A percentile compares a stretch with the other conserved stretches of the same genome.
These are phyloP conservation scores for Luehdorfia chinensis DNA, from an alignment of 1,140 invertebrate species.

Conservation along the genomic window DNA sequence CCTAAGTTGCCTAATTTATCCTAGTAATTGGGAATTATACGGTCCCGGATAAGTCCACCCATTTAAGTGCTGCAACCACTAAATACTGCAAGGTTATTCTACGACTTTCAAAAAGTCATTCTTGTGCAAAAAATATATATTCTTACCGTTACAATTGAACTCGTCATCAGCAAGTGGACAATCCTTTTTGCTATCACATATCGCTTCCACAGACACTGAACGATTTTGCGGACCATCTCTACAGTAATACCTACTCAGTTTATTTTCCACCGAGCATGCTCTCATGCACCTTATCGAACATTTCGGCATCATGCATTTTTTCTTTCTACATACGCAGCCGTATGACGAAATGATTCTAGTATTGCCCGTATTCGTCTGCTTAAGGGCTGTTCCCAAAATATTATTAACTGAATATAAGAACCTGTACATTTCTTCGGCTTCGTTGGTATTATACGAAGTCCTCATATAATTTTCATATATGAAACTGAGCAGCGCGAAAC, in stretches of 20 bases:
- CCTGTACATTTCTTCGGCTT: conserved; percentile 34
- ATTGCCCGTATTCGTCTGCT: conserved; percentile 46
- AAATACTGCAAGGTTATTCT: no score
- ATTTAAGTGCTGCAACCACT: no score
- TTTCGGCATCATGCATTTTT: conserved; percentile 28
- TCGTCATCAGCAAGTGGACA: conserved; percentile 55
- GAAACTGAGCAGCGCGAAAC: conserved; percentile 27
- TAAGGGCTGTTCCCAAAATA: conserved; percentile 42
- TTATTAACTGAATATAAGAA: conserved; percentile 41
- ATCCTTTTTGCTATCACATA: conserved; percentile 47
- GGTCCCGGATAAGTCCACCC: no score
- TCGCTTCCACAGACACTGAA: conserved; percentile 28
- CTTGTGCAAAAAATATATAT: not conserved
- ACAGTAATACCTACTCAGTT: conserved; percentile 44
- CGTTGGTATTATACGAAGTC: conserved; percentile 19
- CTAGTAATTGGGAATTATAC: no score
- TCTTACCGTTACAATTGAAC: conserved; percentile 39
- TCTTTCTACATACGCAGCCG: conserved; percentile 43
- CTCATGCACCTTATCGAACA: conserved; percentile 43
- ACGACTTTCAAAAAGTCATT: no score
- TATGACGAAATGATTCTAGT: conserved; percentile 30
- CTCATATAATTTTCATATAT: conserved; percentile 32
- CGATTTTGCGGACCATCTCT: conserved; percentile 18
- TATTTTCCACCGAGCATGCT: conserved; percentile 40
- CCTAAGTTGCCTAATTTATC: no score